Percentiles rank a stretch among this genome's conserved stretches.
These are phyloP conservation scores for Nesospiza acunhae DNA, from an alignment of 2,113 vertebrate genomes.

Conservation along the genomic window DNA sequence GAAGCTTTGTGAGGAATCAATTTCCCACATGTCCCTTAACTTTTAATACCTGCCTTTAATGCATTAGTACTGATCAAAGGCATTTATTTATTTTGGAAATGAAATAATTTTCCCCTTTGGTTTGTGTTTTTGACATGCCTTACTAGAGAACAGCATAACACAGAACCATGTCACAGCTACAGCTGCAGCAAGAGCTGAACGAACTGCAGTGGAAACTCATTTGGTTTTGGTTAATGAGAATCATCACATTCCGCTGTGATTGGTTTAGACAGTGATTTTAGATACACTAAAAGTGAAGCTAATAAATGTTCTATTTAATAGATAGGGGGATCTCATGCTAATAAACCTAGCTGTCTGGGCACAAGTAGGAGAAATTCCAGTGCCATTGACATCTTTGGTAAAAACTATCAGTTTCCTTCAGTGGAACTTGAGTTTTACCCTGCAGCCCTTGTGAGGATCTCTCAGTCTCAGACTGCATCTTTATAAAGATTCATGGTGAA, in stretches of 20 bases:
- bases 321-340: not conserved
- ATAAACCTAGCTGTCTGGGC: not conserved
- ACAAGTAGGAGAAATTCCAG: not conserved
- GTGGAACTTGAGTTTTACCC: not conserved
- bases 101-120: conserved; percentile 56
- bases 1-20: conserved; percentile 67
- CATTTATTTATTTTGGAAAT: conserved; percentile 62
- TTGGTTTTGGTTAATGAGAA: conserved; percentile 37
- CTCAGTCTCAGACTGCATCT: not conserved
- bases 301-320: not conserved
- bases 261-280: conserved; percentile 3
- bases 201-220: not conserved
- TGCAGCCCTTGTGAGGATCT: not conserved
- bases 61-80: conserved; percentile 2
- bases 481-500: not conserved
- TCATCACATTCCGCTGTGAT: not conserved
- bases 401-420: not conserved
- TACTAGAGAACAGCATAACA: not conserved
- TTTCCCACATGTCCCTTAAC: conserved; percentile 26
- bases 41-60: conserved; percentile 35
- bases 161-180: not conserved
- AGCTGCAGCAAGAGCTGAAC: conserved; percentile 1
- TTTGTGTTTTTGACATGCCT: conserved; percentile 42
- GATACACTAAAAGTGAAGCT: not conserved
- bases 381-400: not conserved